Evolutionary conservation across 1,140 invertebrate species (phyloP).

Genomic region (Drosophila elegans): DNA sequence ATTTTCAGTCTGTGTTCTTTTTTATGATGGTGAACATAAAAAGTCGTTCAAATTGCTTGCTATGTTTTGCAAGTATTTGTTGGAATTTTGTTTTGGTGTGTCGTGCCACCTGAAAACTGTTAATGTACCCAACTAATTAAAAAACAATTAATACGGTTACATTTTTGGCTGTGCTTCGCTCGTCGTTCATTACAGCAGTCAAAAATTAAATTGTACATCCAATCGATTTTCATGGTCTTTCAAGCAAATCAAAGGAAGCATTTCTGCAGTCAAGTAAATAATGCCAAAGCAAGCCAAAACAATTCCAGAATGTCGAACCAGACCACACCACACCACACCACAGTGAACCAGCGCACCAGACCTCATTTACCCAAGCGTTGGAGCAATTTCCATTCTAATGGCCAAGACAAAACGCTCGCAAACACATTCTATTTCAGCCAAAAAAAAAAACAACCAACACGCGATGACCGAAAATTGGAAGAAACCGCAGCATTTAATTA

Average conservation of each 20-base stretch:
- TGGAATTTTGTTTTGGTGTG: neutral
- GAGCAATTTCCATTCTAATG: constrained; percentile 61
- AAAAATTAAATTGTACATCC: constrained; percentile 62
- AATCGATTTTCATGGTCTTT: constrained; percentile 70
- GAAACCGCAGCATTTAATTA: constrained; percentile 70
- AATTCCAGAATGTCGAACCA: constrained; percentile 41
- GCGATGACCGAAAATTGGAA: constrained; percentile 53
- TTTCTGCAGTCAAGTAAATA: constrained; percentile 49
- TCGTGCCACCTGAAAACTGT: constrained; percentile 19
- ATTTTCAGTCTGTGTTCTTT: neutral
- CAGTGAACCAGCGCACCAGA: constrained; percentile 9
- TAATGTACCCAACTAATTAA: constrained; percentile 59
- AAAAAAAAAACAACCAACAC: constrained; percentile 28
- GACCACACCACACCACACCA: constrained; percentile 28
- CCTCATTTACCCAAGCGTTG: constrained; percentile 23
- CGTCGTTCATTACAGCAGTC: constrained; percentile 33
- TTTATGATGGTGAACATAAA: constrained; percentile 1
- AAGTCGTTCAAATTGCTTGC: constrained; percentile 1
- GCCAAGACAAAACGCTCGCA: constrained; percentile 32
- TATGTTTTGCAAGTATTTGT: neutral
- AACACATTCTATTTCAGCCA: constrained; percentile 6
- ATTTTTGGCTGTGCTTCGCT: constrained; percentile 29
- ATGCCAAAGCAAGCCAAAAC: constrained; percentile 32
- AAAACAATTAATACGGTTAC: constrained; percentile 60
- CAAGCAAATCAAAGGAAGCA: constrained; percentile 52